Base-by-base conservation (phyloP, 2,888 invertebrate genomes). In the Trichogramma dendrolimi region DNA sequence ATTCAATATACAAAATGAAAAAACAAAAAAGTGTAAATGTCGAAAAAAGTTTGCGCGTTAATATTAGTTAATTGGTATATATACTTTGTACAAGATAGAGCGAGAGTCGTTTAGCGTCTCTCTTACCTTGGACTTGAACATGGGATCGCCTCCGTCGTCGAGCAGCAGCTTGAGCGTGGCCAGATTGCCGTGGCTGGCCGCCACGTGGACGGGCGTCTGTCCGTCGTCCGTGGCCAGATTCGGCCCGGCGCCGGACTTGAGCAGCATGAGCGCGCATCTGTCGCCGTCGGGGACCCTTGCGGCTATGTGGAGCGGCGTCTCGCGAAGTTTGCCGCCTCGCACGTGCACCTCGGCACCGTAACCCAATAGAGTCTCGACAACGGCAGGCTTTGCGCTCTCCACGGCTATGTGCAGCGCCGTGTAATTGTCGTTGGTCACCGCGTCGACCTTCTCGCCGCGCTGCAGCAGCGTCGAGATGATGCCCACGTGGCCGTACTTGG, bases 401-500 rank as follows among this genome's bases (percentile, higher is more conserved):
- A 98, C 98, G 4, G 98, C 98, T 73, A 98, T 93, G 77, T 99
- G 98, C 1, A 99, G 83, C 0, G 99, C 97, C 44, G 99, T 99
- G 80, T 95, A 96, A 80, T 96, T 96, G 74, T 98, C 96, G 63
- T 79, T 79, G 5, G 79, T 79, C 27, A 74, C 72, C 4, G 77
- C 79, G 59, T 79, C 79, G 49, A 78, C 78, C 80, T 93, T 92
- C 78, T 98, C 98, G 54, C 98, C 98, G 79, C 96, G 94, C 76
- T 94, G 92, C 62, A 99, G 83, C 49, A 99, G 82, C 0, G 97
- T 95, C 79, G 94, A 96, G 75, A 98, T 96, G 74, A 98, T 97
- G 41, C 96, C 94, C 5, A 96, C 94, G 76, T 98, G 97, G 0
- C 99, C 99, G 73, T 95, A 94, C 74, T 92, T 87, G 8, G 98